phyloP scores from a whole-genome alignment of 2,888 invertebrate genomes.

The Mythimna loreyi region DNA sequence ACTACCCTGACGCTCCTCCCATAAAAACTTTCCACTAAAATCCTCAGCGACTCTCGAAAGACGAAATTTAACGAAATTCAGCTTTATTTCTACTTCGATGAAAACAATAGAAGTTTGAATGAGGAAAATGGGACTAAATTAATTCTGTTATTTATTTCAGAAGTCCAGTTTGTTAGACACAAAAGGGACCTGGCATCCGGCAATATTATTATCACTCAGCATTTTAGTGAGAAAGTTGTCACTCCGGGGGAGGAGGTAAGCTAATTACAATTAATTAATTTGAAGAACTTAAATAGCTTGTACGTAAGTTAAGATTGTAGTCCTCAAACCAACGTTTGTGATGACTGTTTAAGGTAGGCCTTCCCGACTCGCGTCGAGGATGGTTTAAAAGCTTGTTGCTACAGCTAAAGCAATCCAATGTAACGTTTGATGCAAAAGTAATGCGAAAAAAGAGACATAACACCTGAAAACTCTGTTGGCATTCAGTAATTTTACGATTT shows the following conservation, averaged over 20 bases:
- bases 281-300: too few relatives aligned
- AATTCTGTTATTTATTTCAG: slow-evolving; percentile 62
- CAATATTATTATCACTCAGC: slow-evolving; percentile 82
- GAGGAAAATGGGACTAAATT: slow-evolving; percentile 14
- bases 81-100: slow-evolving; percentile 11
- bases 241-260: slow-evolving; percentile 90
- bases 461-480: too few relatives aligned
- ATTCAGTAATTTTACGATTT: too few relatives aligned
- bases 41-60: not conserved
- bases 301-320: too few relatives aligned
- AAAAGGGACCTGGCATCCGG: slow-evolving; percentile 78
- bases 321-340: too few relatives aligned
- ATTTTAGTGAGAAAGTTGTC: slow-evolving; percentile 86
- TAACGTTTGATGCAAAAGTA: too few relatives aligned
- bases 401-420: too few relatives aligned
- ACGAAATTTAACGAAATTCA: slow-evolving; percentile 28
- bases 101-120: slow-evolving; percentile 35
- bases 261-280: slow-evolving; percentile 31
- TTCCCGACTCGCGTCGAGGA: too few relatives aligned
- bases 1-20: too few relatives aligned
- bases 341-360: too few relatives aligned
- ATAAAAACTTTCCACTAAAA: not conserved
- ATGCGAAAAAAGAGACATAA: too few relatives aligned
- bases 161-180: slow-evolving; percentile 68
- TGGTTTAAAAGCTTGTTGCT: too few relatives aligned